Base-by-base conservation (phyloP, 2,113 vertebrate genomes). In the Microtus pennsylvanicus region DNA sequence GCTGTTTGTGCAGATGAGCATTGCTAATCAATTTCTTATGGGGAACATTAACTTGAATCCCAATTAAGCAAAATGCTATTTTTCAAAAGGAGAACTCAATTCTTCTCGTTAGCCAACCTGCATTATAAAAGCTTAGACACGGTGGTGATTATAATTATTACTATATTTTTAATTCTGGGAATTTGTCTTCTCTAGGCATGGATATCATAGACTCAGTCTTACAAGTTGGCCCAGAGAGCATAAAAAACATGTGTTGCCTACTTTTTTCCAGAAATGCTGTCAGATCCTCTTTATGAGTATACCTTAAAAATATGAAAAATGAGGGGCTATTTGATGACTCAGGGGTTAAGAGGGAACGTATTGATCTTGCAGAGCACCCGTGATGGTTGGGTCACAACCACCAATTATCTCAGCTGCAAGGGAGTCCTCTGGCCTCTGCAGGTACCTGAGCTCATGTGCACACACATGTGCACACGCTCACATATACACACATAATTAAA, bases 21-120 rank as follows among this genome's bases (percentile, higher is more conserved):
- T 55, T 95, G 85, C n/a, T 38, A 94, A 45, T 33, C 8, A 1
- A 69, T 94, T 91, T 92, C 58, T 80, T 19, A 75, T 75, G 67
- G 45, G 14, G 1, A 93, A 89, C 30, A 63, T 78, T 77, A 95
- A 93, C 38, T 61, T 77, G 50, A 94, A 94, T 17, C 75, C 75
- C n/a, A 92, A 88, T 88, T 80, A 92, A 93, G 65, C 26, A 55
- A 92, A 95, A 91, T 52, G 21, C 77, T 72, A 85, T 50, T 90
- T 93, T 80, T 70, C 47, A 90, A 87, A 87, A 21, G 38, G 47
- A 85, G 76, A 94, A 65, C 69, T 92, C 24, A 52, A 9, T 87
- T 91, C 22, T 94, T 93, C 75, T 86, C 58, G 72, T 95, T 96
- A 91, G 61, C 33, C 82, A 97, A 63, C 12, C 74, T 55, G 0